Base-by-base conservation (phyloP, 1,140 invertebrate species). In the Octopus sinensis region DNA sequence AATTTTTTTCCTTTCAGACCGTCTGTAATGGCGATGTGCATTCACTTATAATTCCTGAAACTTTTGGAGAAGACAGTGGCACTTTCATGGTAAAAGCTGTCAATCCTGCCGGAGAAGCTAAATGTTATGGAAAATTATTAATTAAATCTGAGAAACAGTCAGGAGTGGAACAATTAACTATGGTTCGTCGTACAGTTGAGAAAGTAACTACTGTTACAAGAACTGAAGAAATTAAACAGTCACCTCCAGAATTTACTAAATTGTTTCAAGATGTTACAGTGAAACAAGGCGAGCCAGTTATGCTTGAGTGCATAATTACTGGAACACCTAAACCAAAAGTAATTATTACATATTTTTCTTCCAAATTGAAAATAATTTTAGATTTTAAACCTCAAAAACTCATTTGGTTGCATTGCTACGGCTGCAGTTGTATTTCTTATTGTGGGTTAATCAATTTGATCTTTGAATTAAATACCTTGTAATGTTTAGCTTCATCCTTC, bases 61-160 rank as follows among this genome's bases (percentile, higher is more conserved):
- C 86, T 43, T 91, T 90, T 85, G 88, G 87, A 17, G 88, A 92
- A 68, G 98, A 99, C 91, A 95, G 94, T 54, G 98, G 97, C 13
- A 92, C 92, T 30, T 99, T 99, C 91, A 95, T 95, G 82, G 97
- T 96, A 86, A 94, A 94, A 1, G 97, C 97, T 7, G 93, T 91
- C 4, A 99, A 99, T 89, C 83, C 84, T 77, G 88, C 85, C 4
- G 90, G 90, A 23, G 89, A 91, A 81, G 89, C 89, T 73, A 96
- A 88, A 80, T 91, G 88, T 82, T 86, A 88, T 75, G 87, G 89
- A 75, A 87, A 89, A 82, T 85, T 91, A 4, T 85, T 82, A 30
- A 86, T 91, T 0, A 95, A 96, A 54, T 81, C 86, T 9, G 54
- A 81, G 51, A 84, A 85, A 53, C 79, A 83, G 30, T 80, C 80